Evolutionary conservation across 2,797 vertebrate genomes (phyloP), one percentile per base, ranked within the genome.

Genomic region (Fistularia commersonii): DNA sequence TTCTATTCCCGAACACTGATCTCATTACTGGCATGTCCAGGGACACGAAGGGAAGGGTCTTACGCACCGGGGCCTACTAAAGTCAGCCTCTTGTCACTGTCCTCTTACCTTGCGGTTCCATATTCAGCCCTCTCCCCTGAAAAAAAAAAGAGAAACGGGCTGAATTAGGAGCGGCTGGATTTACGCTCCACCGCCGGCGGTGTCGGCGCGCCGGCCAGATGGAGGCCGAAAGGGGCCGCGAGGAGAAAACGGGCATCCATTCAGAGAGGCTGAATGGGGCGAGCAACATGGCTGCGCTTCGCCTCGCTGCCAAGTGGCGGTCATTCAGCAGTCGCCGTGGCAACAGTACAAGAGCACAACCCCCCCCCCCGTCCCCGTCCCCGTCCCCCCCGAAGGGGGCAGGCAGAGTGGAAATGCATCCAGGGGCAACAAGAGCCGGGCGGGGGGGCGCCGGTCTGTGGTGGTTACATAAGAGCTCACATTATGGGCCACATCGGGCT

Each of bases 111-210:
- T 76, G 93, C 95, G 54, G 93, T 97, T 75, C 95, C 95, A 0
- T 94, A 96, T 64, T 95, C 94, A 6, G 95, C 93, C 88, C 93
- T 90, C 74, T 96, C 95, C 71, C 95, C 95, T 97, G 42, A 57
- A 75, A 87, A 37, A 31, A 61, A 64, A 76, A 60, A 66, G 45
- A 59, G 40, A 74, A 72, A 57, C 56, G 72, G 59, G 11, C 45
- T 46, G 49, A 74, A 74, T 86, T 74, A 79, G 71, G 58, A 66
- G 42, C 45, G 40, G 11, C 52, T 44, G 41, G 56, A 63, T 74
- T 72, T 63, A 64, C 47, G 75, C 73, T 77, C 66, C 68, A 81
- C 56, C 72, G 77, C 69, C 51, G 76, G 54, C 67, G 15, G 32
- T 69, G 61, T 74, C 72, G 62, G 69, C 67, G 51, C 31, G 66